These are phyloP conservation scores for Solen grandis DNA, from an alignment of 1,140 invertebrate species.

Conservation along the genomic window DNA sequence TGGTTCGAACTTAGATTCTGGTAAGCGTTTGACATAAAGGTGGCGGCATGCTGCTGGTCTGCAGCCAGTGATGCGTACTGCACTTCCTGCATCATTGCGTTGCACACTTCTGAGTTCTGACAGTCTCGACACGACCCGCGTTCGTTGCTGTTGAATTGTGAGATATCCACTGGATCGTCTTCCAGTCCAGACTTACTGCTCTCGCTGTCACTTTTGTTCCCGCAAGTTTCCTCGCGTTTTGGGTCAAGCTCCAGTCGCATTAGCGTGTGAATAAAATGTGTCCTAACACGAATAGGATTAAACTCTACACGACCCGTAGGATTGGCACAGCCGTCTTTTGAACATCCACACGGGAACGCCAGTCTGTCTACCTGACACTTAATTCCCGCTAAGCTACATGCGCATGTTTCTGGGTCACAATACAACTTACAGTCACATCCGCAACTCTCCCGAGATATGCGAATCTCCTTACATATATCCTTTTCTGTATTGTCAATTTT, in stretches of 20 bases:
- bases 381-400: conserved; percentile 95
- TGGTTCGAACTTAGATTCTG: conserved; percentile 42
- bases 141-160: conserved; percentile 79
- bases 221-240: conserved; percentile 83
- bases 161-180: conserved; percentile 61
- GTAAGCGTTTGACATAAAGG: conserved; percentile 20
- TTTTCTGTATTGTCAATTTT: conserved; percentile 97
- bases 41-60: conserved; percentile 66
- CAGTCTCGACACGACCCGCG: conserved; percentile 79
- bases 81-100: conserved; percentile 78
- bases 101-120: conserved; percentile 78
- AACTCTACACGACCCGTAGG: conserved; percentile 96
- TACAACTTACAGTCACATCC: conserved; percentile 96
- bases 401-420: conserved; percentile 97
- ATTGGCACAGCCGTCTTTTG: conserved; percentile 96
- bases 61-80: conserved; percentile 68
- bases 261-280: conserved; percentile 98
- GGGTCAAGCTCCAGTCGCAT: conserved; percentile 96
- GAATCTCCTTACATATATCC: conserved; percentile 95
- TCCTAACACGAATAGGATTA: conserved; percentile 95
- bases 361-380: conserved; percentile 98
- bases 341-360: conserved; percentile 98
- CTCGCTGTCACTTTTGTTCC: conserved; percentile 24
- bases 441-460: conserved; percentile 93
- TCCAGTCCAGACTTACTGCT: conserved; percentile 49